phyloP scores from a whole-genome alignment of 2,113 vertebrate genomes.

The Piaya cayana region DNA sequence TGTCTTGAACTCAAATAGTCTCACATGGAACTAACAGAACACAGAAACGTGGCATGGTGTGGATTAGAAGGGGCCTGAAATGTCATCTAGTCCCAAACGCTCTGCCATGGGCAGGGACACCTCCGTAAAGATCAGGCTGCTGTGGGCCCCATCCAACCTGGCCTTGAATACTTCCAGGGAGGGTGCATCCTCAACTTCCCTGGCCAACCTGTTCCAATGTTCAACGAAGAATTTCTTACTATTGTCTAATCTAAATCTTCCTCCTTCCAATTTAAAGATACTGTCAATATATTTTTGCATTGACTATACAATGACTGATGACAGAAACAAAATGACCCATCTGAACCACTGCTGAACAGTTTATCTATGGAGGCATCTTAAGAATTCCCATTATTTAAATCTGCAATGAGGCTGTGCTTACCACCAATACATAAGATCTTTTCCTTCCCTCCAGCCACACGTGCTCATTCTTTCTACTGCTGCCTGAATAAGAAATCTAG shows the following conservation, averaged over 20 bases:
- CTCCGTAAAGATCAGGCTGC: too few species aligned
- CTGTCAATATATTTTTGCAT: not conserved
- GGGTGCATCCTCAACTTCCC: too few species aligned
- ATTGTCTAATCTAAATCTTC: too few species aligned
- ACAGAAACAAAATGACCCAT: not conserved
- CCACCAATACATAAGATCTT: not conserved
- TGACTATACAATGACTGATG: not conserved
- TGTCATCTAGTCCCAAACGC: too few species aligned
- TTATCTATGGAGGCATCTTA: not conserved
- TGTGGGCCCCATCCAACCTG: too few species aligned
- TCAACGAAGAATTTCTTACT: too few species aligned
- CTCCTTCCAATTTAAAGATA: too few species aligned
- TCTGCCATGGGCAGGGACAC: too few species aligned
- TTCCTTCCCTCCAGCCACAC: not conserved
- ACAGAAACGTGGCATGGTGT: too few species aligned
- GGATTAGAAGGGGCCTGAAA: too few species aligned
- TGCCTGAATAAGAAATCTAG: not conserved
- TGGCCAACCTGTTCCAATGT: too few species aligned
- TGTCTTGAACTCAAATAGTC: not conserved
- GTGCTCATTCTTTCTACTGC: not conserved
- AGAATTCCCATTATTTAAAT: not conserved
- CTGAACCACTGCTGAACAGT: not conserved
- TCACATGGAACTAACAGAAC: not conserved
- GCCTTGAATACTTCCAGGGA: too few species aligned
- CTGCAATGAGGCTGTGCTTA: not conserved